Percentiles rank a stretch among this genome's conserved stretches.
Evolutionary conservation across 2,888 invertebrate species (phyloP).

Genomic region (Catonia carolina): DNA sequence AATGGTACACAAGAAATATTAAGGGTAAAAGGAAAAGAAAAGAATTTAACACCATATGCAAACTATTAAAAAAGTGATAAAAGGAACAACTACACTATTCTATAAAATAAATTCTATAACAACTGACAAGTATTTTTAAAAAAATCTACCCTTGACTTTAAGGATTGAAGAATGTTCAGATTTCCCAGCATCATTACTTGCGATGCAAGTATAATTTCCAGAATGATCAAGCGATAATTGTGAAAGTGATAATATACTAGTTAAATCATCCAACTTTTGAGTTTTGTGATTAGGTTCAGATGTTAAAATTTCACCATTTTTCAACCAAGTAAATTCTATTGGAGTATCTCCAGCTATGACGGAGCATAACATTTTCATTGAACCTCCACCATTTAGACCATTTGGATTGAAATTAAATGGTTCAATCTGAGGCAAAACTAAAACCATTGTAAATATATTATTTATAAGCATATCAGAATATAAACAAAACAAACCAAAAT

Average conservation of each 20-base stretch:
- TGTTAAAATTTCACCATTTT: constrained; percentile 42
- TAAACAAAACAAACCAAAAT: background rate
- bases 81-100: too few species aligned
- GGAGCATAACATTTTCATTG: constrained; percentile 49
- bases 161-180: constrained; percentile 39
- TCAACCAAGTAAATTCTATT: constrained; percentile 56
- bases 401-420: constrained; percentile 48
- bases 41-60: too few species aligned
- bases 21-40: too few species aligned
- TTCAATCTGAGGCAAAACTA: constrained; percentile 45
- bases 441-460: background rate
- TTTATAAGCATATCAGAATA: background rate
- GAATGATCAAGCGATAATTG: constrained; percentile 42
- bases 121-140: too few species aligned
- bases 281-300: constrained; percentile 26
- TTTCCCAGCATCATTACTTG: constrained; percentile 40
- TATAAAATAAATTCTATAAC: too few species aligned
- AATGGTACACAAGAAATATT: too few species aligned
- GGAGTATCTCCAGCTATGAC: constrained; percentile 64
- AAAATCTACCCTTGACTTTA: constrained; percentile 39
- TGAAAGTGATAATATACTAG: constrained; percentile 45
- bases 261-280: constrained; percentile 43
- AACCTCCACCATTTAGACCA: constrained; percentile 48
- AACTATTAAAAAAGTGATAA: too few species aligned
- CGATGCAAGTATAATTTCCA: constrained; percentile 43